Percentiles rank a stretch among this genome's conserved stretches.
These are phyloP conservation scores for Calameuta filiformis DNA, from an alignment of 2,888 invertebrate genomes.

Conservation along the genomic window DNA sequence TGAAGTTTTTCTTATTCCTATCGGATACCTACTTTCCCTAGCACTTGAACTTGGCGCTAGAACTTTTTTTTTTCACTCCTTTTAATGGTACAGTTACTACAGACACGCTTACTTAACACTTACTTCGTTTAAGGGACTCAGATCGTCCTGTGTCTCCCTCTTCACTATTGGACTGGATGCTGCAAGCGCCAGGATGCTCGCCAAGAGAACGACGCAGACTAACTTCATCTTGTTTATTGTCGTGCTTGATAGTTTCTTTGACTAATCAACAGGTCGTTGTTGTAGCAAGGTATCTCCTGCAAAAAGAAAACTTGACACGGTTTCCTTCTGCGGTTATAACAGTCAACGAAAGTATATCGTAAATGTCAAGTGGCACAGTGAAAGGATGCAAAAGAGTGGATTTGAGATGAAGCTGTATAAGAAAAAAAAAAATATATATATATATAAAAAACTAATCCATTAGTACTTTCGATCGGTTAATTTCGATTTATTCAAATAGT, in stretches of 20 bases:
- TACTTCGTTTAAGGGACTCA: slow-evolving; percentile 61
- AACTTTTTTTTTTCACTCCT: neutral
- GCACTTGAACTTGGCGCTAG: slow-evolving; percentile 5
- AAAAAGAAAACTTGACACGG: neutral
- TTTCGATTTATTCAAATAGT: neutral
- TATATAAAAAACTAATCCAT: neutral
- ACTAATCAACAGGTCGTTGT: neutral
- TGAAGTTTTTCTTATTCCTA: neutral
- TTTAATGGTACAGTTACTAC: neutral
- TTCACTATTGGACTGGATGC: slow-evolving; percentile 51
- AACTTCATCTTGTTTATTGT: slow-evolving; percentile 45
- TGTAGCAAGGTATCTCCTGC: neutral
- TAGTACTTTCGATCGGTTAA: neutral
- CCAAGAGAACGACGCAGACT: slow-evolving; percentile 39
- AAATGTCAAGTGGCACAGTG: neutral
- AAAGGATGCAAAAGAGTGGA: neutral
- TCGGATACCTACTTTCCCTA: slow-evolving; percentile 3
- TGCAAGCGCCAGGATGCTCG: slow-evolving; percentile 33
- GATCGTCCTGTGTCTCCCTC: slow-evolving; percentile 52
- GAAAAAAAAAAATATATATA: neutral
- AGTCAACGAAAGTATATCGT: neutral
- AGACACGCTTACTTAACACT: slow-evolving; percentile 31
- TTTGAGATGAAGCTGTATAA: neutral
- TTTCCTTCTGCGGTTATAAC: neutral
- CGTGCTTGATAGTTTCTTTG: neutral